Evolutionary conservation across 2,888 invertebrate species (phyloP).

Genomic region (Unio delphinus): DNA sequence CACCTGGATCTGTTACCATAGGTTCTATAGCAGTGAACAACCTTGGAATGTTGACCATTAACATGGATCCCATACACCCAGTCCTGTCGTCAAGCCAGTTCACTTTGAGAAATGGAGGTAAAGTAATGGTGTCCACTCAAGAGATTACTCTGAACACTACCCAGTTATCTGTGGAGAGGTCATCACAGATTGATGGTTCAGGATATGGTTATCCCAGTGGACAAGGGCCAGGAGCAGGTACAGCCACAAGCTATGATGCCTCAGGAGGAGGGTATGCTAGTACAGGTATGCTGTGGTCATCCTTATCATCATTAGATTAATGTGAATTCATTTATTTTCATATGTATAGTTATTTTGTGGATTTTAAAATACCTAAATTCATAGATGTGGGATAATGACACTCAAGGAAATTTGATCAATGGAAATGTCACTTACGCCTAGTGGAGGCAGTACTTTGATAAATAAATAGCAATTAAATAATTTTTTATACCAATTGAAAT

Average conservation of each 20-base stretch:
- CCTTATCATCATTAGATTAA: too few relatives aligned
- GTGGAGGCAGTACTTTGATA: too few relatives aligned
- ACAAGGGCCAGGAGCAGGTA: conserved; percentile 42
- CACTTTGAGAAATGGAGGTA: conserved; percentile 45
- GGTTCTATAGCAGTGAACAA: conserved; percentile 43
- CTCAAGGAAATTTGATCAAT: too few relatives aligned
- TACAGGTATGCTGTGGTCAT: conserved; percentile 27
- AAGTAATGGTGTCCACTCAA: conserved; percentile 19
- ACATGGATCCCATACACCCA: conserved; percentile 31
- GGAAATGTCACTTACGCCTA: too few relatives aligned
- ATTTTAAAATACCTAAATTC: too few relatives aligned
- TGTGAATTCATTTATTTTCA: too few relatives aligned
- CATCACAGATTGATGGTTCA: conserved; percentile 37
- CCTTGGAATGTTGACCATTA: conserved; percentile 35
- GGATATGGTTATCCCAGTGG: conserved; percentile 36
- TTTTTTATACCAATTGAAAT: too few relatives aligned
- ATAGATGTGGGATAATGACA: too few relatives aligned
- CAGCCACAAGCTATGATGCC: conserved; percentile 17
- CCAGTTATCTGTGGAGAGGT: conserved; percentile 37
- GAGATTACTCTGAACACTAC: conserved; percentile 23
- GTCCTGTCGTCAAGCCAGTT: conserved; percentile 24
- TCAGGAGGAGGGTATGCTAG: conserved; percentile 50
- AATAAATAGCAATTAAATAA: too few relatives aligned
- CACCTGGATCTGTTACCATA: conserved; percentile 34
- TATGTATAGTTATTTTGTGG: too few relatives aligned